Percentiles rank a stretch among this genome's conserved stretches.
Evolutionary conservation across 2,797 vertebrate species (phyloP).

Genomic region (Chaetophractus vellerosus): DNA sequence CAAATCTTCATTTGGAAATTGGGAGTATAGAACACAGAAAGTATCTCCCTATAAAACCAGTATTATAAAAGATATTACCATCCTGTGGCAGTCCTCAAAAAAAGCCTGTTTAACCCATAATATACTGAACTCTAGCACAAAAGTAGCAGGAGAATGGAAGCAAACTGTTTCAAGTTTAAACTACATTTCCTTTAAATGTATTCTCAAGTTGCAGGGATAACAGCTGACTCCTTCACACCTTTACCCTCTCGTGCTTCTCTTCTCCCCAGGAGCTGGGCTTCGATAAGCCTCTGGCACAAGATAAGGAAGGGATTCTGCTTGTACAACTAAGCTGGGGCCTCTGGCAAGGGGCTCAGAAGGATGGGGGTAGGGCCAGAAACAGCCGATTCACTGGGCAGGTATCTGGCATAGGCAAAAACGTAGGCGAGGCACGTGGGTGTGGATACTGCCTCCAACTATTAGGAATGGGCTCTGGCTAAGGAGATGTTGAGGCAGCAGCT

Average conservation of each 20-base stretch:
- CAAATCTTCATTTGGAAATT: conserved; percentile 61
- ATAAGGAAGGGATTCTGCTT: neutral
- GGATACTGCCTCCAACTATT: neutral
- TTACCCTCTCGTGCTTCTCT: neutral
- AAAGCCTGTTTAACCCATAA: neutral
- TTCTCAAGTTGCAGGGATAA: neutral
- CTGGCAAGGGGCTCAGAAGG: neutral
- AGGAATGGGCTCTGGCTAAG: neutral
- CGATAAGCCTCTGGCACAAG: neutral
- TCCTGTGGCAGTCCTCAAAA: neutral
- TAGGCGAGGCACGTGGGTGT: neutral
- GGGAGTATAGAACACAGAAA: conserved; percentile 43
- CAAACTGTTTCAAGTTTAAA: neutral
- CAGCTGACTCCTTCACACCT: neutral
- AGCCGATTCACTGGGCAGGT: neutral
- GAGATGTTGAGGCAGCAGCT: neutral
- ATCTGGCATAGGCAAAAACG: neutral
- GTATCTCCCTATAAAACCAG: neutral
- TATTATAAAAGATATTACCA: neutral
- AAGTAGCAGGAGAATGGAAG: neutral
- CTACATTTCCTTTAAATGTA: neutral
- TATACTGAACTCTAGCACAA: neutral
- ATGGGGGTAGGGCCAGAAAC: neutral
- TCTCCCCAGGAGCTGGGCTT: neutral
- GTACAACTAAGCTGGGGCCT: neutral